A percentile compares a stretch with the other conserved stretches of the same genome.
These are phyloP conservation scores for Eurois occulta DNA, from an alignment of 2,888 invertebrate genomes.

Conservation along the genomic window DNA sequence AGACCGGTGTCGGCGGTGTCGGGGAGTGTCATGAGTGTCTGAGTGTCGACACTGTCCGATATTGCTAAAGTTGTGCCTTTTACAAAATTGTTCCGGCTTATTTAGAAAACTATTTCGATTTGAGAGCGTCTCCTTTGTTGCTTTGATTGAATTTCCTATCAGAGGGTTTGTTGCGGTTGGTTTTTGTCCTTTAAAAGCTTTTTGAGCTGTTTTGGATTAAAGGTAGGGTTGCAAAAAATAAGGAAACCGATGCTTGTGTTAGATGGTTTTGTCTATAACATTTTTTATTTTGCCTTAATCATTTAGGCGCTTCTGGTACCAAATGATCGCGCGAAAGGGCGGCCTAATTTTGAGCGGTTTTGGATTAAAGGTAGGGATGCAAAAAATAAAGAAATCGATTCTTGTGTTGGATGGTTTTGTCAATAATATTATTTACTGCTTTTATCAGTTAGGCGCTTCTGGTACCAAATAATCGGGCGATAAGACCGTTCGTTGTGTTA, in stretches of 20 bases:
- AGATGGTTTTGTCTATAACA: background rate
- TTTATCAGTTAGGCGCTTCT: background rate
- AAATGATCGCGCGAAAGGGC: background rate
- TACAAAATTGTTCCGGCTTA: slow-evolving; percentile 65
- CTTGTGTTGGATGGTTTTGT: background rate
- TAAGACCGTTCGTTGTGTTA: background rate
- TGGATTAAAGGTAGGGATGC: background rate
- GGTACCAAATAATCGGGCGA: background rate
- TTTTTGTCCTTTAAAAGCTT: slow-evolving; percentile 31
- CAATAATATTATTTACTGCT: background rate
- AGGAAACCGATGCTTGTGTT: background rate
- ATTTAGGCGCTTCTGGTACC: background rate
- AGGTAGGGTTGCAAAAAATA: background rate
- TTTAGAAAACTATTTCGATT: slow-evolving; percentile 69
- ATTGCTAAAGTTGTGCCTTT: slow-evolving; percentile 73
- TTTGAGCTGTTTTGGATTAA: slow-evolving; percentile 13
- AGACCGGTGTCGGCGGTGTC: slow-evolving; percentile 61
- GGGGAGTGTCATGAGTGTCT: slow-evolving; percentile 41
- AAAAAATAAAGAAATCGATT: background rate
- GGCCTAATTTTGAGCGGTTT: slow-evolving; percentile 11
- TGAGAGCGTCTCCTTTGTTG: slow-evolving; percentile 53
- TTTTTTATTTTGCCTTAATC: background rate
- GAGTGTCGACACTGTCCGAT: slow-evolving; percentile 67
- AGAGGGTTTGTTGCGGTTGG: slow-evolving; percentile 3
- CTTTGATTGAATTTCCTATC: slow-evolving; percentile 61